Base-by-base conservation (phyloP, 2,113 vertebrate genomes). In the Alligator sinensis region DNA sequence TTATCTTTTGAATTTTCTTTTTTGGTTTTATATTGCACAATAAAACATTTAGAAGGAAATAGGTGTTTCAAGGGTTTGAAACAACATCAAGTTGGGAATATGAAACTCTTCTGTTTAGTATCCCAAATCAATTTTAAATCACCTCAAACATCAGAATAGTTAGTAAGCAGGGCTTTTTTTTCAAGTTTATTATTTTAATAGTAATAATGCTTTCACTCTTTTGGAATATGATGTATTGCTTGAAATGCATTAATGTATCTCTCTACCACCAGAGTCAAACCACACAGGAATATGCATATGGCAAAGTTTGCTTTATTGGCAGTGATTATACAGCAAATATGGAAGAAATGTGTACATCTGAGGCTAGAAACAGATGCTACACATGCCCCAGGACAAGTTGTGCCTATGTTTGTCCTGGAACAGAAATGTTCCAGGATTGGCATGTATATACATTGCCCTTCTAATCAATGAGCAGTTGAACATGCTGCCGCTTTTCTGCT, bases 161-260 rank as follows among this genome's bases (percentile, higher is more conserved):
- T 13, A 57, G 34, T 63, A 54, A 13, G 2, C 62, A 82, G 78
- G 13, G 21, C 27, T 19, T 54, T 24, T 38, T 72, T 83, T 79
- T 61, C 3, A 84, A 55, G n/a, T 38, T 55, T 11, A 15, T 6
- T 10, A 6, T 63, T 22, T 5, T 76, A 68, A 2, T 10, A 61
- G 12, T 84, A 88, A 62, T 11, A 28, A 89, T 87, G 66, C 1
- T 5, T 30, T 76, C 27, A 60, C 18, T 4, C 72, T 83, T 90
- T 87, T 83, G 63, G 87, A 83, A 79, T 30, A 34, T 13, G 47
- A 30, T 47, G 4, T 91, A 75, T 16, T 74, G 11, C 13, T 57
- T 84, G 66, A 96, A 90, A 92, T 76, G 72, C 13, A 61, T 72
- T n/a, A 47, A 13, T 78, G n/a, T n/a, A 30, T 88, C 94, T 80